phyloP scores from a whole-genome alignment of 2,888 invertebrate species.

The Tipula lateralis region DNA sequence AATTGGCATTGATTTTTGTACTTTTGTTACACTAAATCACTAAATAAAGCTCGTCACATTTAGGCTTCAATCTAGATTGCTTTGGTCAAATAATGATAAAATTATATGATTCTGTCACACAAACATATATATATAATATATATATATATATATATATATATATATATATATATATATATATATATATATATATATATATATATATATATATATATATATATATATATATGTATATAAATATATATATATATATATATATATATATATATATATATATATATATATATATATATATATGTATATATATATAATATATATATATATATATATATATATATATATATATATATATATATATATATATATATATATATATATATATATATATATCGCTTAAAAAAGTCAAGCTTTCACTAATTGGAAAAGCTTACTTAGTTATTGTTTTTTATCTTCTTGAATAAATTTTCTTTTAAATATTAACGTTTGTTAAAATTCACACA shows the following conservation, averaged over 20 bases:
- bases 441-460: background rate
- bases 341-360: background rate
- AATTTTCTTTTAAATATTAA: background rate
- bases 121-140: background rate
- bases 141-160: background rate
- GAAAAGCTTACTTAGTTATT: background rate
- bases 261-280: background rate
- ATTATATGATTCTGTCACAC: too few species aligned
- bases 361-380: background rate
- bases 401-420: slow-evolving; percentile 4
- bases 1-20: too few species aligned
- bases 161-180: background rate
- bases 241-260: background rate
- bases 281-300: background rate
- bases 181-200: background rate
- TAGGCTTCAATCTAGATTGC: too few species aligned
- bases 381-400: background rate
- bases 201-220: background rate
- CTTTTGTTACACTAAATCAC: too few species aligned
- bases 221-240: background rate
- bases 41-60: too few species aligned
- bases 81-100: too few species aligned
- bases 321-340: background rate
- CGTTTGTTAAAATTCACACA: slow-evolving; percentile 15
- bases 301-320: background rate